A percentile compares a stretch with the other conserved stretches of the same genome.
Evolutionary conservation across 2,113 vertebrate genomes (phyloP).

Genomic region (Sylvilagus bachmani): DNA sequence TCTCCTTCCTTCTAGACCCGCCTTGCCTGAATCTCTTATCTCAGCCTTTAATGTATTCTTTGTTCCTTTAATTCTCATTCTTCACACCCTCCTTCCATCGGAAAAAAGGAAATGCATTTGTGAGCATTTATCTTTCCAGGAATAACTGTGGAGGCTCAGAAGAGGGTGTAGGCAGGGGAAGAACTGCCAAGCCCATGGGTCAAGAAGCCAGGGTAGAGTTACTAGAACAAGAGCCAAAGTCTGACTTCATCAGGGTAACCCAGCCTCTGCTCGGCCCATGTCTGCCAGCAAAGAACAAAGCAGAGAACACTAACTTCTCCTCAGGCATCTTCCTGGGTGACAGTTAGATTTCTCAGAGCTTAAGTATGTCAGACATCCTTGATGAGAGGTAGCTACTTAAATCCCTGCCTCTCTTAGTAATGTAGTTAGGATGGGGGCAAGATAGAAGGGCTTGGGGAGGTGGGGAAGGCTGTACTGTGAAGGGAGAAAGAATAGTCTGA

Average conservation of each 20-base stretch:
- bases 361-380: background rate
- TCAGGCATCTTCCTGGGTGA: conserved; percentile 8
- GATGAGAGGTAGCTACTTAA: conserved; percentile 1
- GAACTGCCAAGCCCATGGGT: background rate
- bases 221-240: background rate
- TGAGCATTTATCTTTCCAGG: conserved; percentile 30
- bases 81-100: background rate
- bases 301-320: conserved; percentile 20
- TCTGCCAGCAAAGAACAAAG: conserved; percentile 25
- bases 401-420: background rate
- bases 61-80: background rate
- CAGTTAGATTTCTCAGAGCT: conserved; percentile 34
- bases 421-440: background rate
- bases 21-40: background rate
- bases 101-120: background rate
- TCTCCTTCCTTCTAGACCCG: background rate
- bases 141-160: background rate
- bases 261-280: background rate
- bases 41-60: background rate
- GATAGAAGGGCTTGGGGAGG: background rate
- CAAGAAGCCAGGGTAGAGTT: background rate
- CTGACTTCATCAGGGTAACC: conserved; percentile 14
- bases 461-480: background rate
- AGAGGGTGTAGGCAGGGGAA: background rate
- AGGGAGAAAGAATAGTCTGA: background rate